Percentiles rank a stretch among this genome's conserved stretches.
phyloP scores from a whole-genome alignment of 2,113 vertebrate genomes.

The Entelurus aequoreus region DNA sequence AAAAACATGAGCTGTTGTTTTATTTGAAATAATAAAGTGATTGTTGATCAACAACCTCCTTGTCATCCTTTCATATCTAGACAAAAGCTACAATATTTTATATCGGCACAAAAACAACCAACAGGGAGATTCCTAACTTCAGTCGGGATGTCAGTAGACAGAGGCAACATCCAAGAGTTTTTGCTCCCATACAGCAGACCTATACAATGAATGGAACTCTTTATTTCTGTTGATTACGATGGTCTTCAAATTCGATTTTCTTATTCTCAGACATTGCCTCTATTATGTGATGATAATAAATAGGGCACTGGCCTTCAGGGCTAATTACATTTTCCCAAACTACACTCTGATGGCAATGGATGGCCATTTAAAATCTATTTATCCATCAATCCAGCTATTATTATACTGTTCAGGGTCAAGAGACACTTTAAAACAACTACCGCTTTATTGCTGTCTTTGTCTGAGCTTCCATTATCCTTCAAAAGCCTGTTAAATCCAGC shows the following conservation, averaged over 20 bases:
- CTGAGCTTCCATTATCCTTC: constrained; percentile 4
- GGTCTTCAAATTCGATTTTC: not conserved
- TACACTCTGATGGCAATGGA: constrained; percentile 5
- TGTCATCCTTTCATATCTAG: too few relatives aligned
- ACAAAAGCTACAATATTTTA: too few relatives aligned
- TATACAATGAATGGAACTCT: not conserved
- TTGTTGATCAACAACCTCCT: too few relatives aligned
- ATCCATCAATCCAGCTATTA: not conserved
- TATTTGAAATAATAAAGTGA: too few relatives aligned
- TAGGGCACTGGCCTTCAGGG: not conserved
- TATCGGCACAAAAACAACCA: too few relatives aligned
- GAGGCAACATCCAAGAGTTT: too few relatives aligned
- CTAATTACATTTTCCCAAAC: not conserved
- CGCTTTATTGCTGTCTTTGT: constrained; percentile 18
- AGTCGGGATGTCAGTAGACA: too few relatives aligned
- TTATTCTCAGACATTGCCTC: not conserved
- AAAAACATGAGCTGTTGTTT: too few relatives aligned
- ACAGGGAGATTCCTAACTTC: too few relatives aligned
- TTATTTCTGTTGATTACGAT: not conserved
- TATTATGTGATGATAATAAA: not conserved
- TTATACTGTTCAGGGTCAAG: too few relatives aligned
- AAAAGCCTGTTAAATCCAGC: not conserved
- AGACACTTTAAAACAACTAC: too few relatives aligned
- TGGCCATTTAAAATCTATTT: constrained; percentile 16
- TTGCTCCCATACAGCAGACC: too few relatives aligned